Conservation (phyloP, 2,797 vertebrate genomes). For the Leptoclinus maculatus region DNA sequence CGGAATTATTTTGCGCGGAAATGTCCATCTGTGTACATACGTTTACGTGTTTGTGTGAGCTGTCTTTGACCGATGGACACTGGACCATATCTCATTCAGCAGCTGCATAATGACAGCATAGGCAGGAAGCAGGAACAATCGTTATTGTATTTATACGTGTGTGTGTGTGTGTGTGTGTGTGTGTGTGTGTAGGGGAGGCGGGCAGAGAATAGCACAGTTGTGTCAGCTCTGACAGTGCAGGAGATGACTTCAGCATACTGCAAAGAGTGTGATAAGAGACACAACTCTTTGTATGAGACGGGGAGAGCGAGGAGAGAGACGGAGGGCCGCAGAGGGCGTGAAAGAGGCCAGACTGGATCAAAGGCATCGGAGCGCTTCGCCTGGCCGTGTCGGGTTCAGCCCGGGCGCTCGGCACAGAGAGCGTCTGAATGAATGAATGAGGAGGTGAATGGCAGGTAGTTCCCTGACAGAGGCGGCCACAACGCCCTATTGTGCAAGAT, state of each 20-base stretch:
- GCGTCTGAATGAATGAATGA: slow-evolving; percentile 53
- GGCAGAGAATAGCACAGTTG: slow-evolving; percentile 60
- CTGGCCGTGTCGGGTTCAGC: slow-evolving; percentile 51
- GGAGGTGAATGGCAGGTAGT: slow-evolving; percentile 63
- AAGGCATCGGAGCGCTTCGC: slow-evolving; percentile 36
- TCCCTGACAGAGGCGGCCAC: slow-evolving; percentile 51
- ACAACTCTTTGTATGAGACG: slow-evolving; percentile 53
- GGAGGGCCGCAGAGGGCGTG: slow-evolving; percentile 22
- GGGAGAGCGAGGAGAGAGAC: slow-evolving; percentile 25
- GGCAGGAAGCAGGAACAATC: slow-evolving; percentile 80
- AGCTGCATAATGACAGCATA: slow-evolving; percentile 69
- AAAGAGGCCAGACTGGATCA: slow-evolving; percentile 42
- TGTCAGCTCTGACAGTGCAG: slow-evolving; percentile 67
- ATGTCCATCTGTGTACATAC: slow-evolving; percentile 20
- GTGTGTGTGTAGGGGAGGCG: not conserved
- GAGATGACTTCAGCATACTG: slow-evolving; percentile 74
- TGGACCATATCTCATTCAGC: slow-evolving; percentile 73
- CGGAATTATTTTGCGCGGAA: slow-evolving; percentile 22
- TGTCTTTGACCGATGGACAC: slow-evolving; percentile 54
- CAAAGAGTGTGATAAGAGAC: slow-evolving; percentile 66
- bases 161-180: slow-evolving; percentile 24
- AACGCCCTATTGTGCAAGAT: slow-evolving; percentile 58
- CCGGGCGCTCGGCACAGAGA: slow-evolving; percentile 5
- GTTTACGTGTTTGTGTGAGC: slow-evolving; percentile 6
- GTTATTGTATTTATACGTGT: slow-evolving; percentile 71